Percentiles rank a stretch among this genome's conserved stretches.
Conservation (phyloP, 2,888 invertebrate species). For the Eupelmus urozonus region DNA sequence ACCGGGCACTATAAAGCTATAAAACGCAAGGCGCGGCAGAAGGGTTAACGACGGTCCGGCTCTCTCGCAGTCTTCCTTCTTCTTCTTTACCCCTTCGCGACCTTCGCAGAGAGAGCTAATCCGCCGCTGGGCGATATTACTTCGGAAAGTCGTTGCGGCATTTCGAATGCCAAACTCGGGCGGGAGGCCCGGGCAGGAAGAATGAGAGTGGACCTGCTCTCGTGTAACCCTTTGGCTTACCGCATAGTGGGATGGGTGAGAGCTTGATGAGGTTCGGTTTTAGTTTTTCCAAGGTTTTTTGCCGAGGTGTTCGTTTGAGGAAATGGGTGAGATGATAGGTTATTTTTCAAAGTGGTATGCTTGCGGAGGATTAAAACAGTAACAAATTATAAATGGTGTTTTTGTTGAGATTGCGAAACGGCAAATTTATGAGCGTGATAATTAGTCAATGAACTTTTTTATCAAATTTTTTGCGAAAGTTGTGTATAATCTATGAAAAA, state of each 20-base stretch:
- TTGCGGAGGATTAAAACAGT: background rate
- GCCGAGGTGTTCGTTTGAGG: background rate
- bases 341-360: background rate
- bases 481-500: background rate
- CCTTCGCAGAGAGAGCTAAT: conserved; percentile 49
- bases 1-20: conserved; percentile 68
- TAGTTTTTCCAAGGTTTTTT: background rate
- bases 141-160: conserved; percentile 47
- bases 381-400: background rate
- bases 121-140: conserved; percentile 40
- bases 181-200: background rate
- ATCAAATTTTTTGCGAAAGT: background rate
- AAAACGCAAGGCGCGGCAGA: conserved; percentile 65
- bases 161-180: background rate
- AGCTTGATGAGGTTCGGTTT: background rate
- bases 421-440: too few relatives aligned
- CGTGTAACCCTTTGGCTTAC: conserved; percentile 57
- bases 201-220: conserved; percentile 46
- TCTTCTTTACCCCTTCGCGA: conserved; percentile 53
- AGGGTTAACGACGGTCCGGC: conserved; percentile 63
- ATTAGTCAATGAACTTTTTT: too few relatives aligned
- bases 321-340: background rate
- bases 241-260: conserved; percentile 30
- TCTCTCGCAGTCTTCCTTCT: conserved; percentile 3
- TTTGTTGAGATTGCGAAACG: too few relatives aligned